phyloP scores from a whole-genome alignment of 2,113 vertebrate genomes.

The Thomomys bottae region DNA sequence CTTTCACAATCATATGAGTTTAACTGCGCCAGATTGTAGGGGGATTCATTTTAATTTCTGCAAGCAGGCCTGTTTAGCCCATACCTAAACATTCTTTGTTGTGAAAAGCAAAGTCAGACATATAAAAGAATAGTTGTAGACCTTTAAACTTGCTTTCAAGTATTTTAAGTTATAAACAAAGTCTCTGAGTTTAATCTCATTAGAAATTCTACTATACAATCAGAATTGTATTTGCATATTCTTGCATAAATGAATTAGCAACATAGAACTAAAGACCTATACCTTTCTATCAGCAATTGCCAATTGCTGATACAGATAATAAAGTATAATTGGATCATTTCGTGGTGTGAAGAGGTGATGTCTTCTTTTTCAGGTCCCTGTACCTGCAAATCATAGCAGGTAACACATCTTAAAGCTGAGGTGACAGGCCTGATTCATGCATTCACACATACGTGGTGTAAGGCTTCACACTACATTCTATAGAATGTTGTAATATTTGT shows the following conservation, averaged over 20 bases:
- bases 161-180: conserved; percentile 49
- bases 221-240: conserved; percentile 49
- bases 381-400: conserved; percentile 87
- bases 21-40: background rate
- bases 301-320: conserved; percentile 84
- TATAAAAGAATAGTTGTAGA: conserved; percentile 17
- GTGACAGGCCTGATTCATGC: conserved; percentile 86
- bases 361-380: conserved; percentile 83
- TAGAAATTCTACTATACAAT: conserved; percentile 62
- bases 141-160: conserved; percentile 70
- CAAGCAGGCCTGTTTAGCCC: background rate
- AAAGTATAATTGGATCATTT: conserved; percentile 82
- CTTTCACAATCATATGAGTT: background rate
- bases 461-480: conserved; percentile 88
- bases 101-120: conserved; percentile 47
- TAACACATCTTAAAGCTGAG: conserved; percentile 88
- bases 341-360: conserved; percentile 83
- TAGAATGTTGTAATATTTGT: conserved; percentile 87
- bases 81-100: conserved; percentile 23
- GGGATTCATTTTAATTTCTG: conserved; percentile 58
- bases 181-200: conserved; percentile 42
- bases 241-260: conserved; percentile 76
- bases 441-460: conserved; percentile 88
- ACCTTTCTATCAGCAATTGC: conserved; percentile 75
- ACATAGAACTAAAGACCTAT: conserved; percentile 61